Evolutionary conservation across 2,797 vertebrate genomes (phyloP).

Genomic region (Steatocranus sp.): DNA sequence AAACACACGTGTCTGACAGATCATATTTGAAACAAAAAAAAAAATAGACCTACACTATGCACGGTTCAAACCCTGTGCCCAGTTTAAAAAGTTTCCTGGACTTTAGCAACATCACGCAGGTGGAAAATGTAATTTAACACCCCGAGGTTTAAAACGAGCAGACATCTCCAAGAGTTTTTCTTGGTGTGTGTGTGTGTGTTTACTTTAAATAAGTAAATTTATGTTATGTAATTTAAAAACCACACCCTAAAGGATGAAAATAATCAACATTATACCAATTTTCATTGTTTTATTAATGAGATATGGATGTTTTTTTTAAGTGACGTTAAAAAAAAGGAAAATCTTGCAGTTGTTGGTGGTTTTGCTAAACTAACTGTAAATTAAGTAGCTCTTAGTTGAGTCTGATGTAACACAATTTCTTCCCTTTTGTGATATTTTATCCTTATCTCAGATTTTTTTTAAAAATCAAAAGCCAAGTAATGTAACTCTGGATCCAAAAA

Average conservation of each 20-base stretch:
- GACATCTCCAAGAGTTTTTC: neutral
- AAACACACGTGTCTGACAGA: constrained; percentile 73
- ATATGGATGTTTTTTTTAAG: neutral
- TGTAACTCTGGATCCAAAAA: neutral
- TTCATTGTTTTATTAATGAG: neutral
- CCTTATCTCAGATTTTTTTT: neutral
- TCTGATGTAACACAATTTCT: neutral
- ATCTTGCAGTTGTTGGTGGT: neutral
- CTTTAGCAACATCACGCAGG: neutral
- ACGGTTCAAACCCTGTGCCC: neutral
- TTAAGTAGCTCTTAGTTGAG: neutral
- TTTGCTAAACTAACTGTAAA: neutral
- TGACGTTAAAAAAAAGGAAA: neutral
- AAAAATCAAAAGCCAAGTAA: neutral
- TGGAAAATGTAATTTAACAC: neutral
- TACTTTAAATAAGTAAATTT: neutral
- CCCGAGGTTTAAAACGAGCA: neutral
- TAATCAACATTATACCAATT: neutral
- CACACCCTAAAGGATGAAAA: neutral
- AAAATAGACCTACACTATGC: constrained; percentile 48
- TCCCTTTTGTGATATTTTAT: neutral
- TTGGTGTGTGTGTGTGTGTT: neutral
- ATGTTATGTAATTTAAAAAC: neutral
- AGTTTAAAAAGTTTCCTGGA: constrained; percentile 51
- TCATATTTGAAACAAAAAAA: constrained; percentile 63